Evolutionary conservation across 2,113 vertebrate species (phyloP), one percentile per base, ranked within the genome.

Genomic region (Eurystomus gularis): DNA sequence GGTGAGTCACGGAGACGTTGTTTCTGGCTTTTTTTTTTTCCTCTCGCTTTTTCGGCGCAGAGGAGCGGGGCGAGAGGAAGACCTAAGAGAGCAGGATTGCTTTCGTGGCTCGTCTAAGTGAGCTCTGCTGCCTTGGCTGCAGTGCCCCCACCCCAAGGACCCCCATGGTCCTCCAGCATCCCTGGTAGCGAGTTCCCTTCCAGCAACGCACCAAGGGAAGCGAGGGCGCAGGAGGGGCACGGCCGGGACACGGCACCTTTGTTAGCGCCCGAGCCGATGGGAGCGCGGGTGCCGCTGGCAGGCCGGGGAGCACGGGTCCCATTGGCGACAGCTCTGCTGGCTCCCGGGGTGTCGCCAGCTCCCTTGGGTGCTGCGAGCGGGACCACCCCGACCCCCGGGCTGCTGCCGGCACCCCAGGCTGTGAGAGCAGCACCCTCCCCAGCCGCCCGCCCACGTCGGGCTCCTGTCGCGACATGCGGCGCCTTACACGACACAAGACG

Each of bases 251-350:
- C 49, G 29, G n/a, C 21, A 8, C 64, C 69, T 57, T 17, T n/a
- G 1, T 18, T 6, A 44, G 21, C 55, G 14, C 49, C 28, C 12
- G 11, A 46, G 25, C 48, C 0, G 3, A 17, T 1, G 8, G 58
- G 18, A 61, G 2, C 0, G 0, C n/a, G 26, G 5, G 2, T 0
- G 1, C 46, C 5, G 10, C 61, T 26, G 39, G 11, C 9, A 13
- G 5, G 18, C 39, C 2, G 7, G 20, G 37, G 1, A 33, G 13
- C 0, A 0, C 0, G 1, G 61, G n/a, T 37, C n/a, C 16, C 35
- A 1, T 1, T 1, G 6, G 57, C 28, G 15, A 33, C 3, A 35
- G 49, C 58, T 86, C 68, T n/a, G 44, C 25, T 7, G 6, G 23
- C 19, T 35, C 40, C 21, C 0, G 0, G 33, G 40, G 15, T 25